A percentile compares a stretch with the other conserved stretches of the same genome.
phyloP scores from a whole-genome alignment of 2,888 invertebrate genomes.

The Cordilura impudica region DNA sequence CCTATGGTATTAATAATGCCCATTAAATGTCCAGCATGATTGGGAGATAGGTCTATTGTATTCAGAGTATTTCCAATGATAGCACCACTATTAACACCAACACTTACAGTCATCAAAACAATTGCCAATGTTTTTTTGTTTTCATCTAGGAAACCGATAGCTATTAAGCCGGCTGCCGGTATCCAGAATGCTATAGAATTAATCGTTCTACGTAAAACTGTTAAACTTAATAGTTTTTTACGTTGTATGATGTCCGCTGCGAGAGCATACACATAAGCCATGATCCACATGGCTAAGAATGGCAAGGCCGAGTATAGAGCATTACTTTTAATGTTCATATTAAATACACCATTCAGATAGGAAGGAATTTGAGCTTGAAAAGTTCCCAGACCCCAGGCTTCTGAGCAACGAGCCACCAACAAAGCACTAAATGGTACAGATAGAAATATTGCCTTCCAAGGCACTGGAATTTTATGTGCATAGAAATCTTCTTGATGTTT shows the following conservation, averaged over 20 bases:
- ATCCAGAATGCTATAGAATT: constrained; percentile 76
- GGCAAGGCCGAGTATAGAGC: constrained; percentile 80
- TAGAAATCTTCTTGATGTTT: no score
- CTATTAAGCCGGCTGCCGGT: constrained; percentile 80
- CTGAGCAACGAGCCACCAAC: no score
- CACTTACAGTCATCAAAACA: constrained; percentile 79
- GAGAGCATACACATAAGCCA: constrained; percentile 77
- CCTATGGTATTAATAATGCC: constrained; percentile 78
- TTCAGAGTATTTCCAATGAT: constrained; percentile 78
- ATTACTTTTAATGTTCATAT: constrained; percentile 82
- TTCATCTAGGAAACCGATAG: constrained; percentile 78
- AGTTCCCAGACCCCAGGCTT: constrained; percentile 78
- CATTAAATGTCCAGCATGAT: constrained; percentile 82
- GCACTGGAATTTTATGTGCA: no score
- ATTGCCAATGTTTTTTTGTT: constrained; percentile 77
- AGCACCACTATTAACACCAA: constrained; percentile 76
- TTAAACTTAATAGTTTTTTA: constrained; percentile 74
- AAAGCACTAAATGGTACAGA: no score
- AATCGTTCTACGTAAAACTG: constrained; percentile 69
- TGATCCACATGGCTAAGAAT: constrained; percentile 78
- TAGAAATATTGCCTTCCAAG: no score
- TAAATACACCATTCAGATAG: constrained; percentile 82
- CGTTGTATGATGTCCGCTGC: constrained; percentile 78
- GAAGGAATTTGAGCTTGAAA: constrained; percentile 82
- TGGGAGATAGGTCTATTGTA: constrained; percentile 82